Percentiles rank a stretch among this genome's conserved stretches.
Conservation (phyloP, 2,113 vertebrate genomes). For the Tringa solitaria region DNA sequence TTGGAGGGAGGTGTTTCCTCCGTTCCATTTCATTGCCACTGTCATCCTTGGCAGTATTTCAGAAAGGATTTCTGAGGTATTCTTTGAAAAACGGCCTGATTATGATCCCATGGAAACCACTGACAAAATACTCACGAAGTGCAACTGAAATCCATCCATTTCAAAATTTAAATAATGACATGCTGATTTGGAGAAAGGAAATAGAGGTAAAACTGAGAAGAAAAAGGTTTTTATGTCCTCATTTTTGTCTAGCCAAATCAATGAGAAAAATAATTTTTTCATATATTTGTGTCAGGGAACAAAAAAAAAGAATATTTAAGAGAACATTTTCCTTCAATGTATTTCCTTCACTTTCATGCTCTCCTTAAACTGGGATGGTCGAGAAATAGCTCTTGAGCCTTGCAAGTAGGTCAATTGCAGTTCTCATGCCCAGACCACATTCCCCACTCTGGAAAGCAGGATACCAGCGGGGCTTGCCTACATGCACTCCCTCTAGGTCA, state of each 20-base stretch:
- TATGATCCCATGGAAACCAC: constrained; percentile 8
- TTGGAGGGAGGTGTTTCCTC: neutral
- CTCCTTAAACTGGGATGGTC: neutral
- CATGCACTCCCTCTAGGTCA: neutral
- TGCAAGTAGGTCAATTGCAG: constrained; percentile 15
- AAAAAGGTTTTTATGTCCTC: neutral
- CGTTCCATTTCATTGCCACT: neutral
- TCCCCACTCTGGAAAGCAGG: neutral
- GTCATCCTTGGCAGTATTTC: neutral
- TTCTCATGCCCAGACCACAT: neutral
- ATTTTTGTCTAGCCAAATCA: neutral
- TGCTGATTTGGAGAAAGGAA: constrained; percentile 12
- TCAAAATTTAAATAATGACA: constrained; percentile 29
- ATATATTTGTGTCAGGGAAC: neutral
- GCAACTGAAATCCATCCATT: neutral
- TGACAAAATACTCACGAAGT: constrained; percentile 4
- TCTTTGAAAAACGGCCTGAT: constrained; percentile 27
- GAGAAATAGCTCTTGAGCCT: constrained; percentile 6
- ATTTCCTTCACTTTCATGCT: constrained; percentile 10
- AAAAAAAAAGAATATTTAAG: neutral
- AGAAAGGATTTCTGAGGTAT: neutral
- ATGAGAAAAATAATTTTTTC: neutral
- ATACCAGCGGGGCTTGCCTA: neutral
- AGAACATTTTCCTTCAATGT: neutral
- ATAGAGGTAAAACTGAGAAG: neutral